Evolutionary conservation across 2,113 vertebrate genomes (phyloP).

Genomic region (Xerus inauris): DNA sequence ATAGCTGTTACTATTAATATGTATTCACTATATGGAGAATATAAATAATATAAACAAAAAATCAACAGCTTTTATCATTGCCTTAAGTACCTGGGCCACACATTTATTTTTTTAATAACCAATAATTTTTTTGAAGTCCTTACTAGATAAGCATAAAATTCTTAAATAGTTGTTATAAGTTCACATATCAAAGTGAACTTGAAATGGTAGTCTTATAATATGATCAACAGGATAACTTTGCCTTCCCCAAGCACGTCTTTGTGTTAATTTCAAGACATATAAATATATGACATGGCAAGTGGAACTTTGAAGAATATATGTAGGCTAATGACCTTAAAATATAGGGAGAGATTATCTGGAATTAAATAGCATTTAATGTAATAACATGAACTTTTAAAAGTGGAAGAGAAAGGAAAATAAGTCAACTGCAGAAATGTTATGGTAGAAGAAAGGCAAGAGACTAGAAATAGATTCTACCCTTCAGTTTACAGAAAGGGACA

Average conservation of each 20-base stretch:
- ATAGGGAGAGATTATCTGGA: not conserved
- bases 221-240: not conserved
- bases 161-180: not conserved
- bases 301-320: not conserved
- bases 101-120: not conserved
- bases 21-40: not conserved
- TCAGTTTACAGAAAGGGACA: not conserved
- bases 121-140: not conserved
- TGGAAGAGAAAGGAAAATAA: not conserved
- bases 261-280: not conserved
- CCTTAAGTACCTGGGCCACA: not conserved
- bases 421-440: not conserved
- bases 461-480: not conserved
- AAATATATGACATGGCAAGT: not conserved
- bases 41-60: not conserved
- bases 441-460: not conserved
- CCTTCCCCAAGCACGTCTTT: not conserved
- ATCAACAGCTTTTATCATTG: not conserved
- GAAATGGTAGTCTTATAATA: not conserved
- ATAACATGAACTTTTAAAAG: not conserved
- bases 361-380: not conserved
- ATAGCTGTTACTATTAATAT: not conserved
- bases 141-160: not conserved
- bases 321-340: not conserved
- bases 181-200: not conserved